Conservation (phyloP, 2,113 vertebrate species). For the Onychostoma macrolepis region DNA sequence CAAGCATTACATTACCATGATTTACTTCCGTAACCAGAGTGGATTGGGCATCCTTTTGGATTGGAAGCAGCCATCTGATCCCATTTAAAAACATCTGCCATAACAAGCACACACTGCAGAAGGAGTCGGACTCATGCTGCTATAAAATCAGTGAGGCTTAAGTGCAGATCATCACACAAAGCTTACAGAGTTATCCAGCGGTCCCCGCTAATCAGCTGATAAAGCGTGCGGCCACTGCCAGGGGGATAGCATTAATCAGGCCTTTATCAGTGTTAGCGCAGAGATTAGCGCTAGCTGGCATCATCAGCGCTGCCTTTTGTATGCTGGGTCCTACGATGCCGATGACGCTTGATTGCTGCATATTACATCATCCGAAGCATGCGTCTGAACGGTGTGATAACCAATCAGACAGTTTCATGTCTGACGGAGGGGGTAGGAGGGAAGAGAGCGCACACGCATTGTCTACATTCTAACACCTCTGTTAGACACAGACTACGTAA, state of each 20-base stretch:
- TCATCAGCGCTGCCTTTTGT: slow-evolving; percentile 51
- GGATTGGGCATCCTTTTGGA: slow-evolving; percentile 52
- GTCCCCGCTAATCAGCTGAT: slow-evolving; percentile 35
- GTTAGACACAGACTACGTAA: slow-evolving; percentile 9
- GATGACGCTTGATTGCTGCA: slow-evolving; percentile 51
- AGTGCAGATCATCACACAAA: slow-evolving; percentile 31
- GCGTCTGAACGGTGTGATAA: slow-evolving; percentile 53
- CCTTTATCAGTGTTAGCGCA: slow-evolving; percentile 57
- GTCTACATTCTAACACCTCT: slow-evolving; percentile 12
- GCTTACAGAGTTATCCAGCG: slow-evolving; percentile 12
- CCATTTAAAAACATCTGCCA: slow-evolving; percentile 32
- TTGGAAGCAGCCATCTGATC: slow-evolving; percentile 41
- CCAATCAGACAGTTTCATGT: slow-evolving; percentile 45
- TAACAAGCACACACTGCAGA: slow-evolving; percentile 24
- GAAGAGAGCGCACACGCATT: slow-evolving; percentile 5
- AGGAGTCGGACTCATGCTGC: background rate
- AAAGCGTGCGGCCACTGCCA: slow-evolving; percentile 48
- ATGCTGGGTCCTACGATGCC: slow-evolving; percentile 1
- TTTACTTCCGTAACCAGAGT: slow-evolving; percentile 31
- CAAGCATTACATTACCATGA: slow-evolving; percentile 44
- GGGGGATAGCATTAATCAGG: slow-evolving; percentile 58
- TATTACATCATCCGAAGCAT: slow-evolving; percentile 67
- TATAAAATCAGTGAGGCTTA: slow-evolving; percentile 20
- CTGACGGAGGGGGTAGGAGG: slow-evolving; percentile 4
- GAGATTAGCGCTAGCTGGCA: slow-evolving; percentile 64